Evolutionary conservation across 1,140 invertebrate genomes (phyloP), one percentile per base, ranked within the genome.

Genomic region (Trichonephila inaurata): DNA sequence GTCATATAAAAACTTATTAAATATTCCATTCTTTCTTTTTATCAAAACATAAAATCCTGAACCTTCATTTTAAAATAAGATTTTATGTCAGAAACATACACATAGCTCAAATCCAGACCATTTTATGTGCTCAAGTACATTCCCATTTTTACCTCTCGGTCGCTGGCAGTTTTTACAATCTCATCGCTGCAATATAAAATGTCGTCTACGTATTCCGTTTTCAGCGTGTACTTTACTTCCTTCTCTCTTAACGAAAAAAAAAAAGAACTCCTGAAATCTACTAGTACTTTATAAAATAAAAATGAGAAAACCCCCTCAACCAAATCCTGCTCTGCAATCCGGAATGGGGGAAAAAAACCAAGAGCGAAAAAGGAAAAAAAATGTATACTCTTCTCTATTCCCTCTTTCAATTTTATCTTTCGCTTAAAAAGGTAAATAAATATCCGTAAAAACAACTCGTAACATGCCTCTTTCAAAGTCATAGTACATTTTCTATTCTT

Each of bases 381-480:
- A 61, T 61, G 51, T n/a, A 51, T 51, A 12, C 51, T 21, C 4
- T 19, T 61, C 58, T 87, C 61, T 87, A 28, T 24, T 62, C 21
- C 85, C 28, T 64, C 60, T 87, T 87, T 87, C 85, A 62, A 28
- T 87, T 87, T 87, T 87, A 87, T 87, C 33, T 87, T 87, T 87
- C 28, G 44, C n/a, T 64, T 64, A 62, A 87, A 87, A 87, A 87
- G 85, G 19, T 33, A 87, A 87, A 87, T 87, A 87, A 87, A 87
- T 87, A 87, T 40, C 85, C 61, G 60, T 66, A 87, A 87, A 87
- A 87, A 87, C 85, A 87, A 87, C 60, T 64, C 60, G 51, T 85
- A 87, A 87, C 61, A 87, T 64, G 60, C n/a, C 61, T 33, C 28
- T 14, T 18, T 64, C 28, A 40, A 64, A 62, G 33, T 87, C 85